Percentiles rank a stretch among this genome's conserved stretches.
Evolutionary conservation across 2,113 vertebrate genomes (phyloP).

Genomic region (Phainopepla nitens): DNA sequence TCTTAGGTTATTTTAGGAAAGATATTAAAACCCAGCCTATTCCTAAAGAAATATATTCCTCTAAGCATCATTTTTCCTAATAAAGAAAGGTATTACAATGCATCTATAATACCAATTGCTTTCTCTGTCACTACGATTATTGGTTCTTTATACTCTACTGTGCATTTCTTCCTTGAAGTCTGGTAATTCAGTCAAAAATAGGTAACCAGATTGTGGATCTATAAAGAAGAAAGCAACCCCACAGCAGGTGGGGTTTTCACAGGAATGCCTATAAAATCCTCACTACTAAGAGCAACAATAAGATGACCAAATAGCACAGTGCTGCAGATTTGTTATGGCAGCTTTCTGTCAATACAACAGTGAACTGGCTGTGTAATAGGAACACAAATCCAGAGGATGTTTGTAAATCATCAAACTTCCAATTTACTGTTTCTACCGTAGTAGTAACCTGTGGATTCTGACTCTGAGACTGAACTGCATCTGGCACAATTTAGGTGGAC

Average conservation of each 20-base stretch:
- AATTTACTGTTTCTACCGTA: not conserved
- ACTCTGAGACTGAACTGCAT: not conserved
- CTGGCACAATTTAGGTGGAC: not conserved
- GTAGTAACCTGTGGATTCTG: not conserved
- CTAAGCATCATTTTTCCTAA: not conserved
- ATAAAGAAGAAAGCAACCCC: slow-evolving; percentile 21
- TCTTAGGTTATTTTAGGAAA: not conserved
- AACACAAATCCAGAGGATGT: not conserved
- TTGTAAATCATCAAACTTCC: not conserved
- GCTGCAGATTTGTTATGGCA: not conserved
- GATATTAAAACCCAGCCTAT: not conserved
- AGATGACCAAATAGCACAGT: not conserved
- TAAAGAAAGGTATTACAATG: slow-evolving; percentile 1
- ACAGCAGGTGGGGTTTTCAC: slow-evolving; percentile 46
- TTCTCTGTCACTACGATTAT: slow-evolving; percentile 1
- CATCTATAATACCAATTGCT: not conserved
- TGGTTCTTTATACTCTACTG: not conserved
- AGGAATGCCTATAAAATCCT: slow-evolving; percentile 41
- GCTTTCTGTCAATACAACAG: not conserved
- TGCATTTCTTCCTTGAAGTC: slow-evolving; percentile 42
- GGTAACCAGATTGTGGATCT: not conserved
- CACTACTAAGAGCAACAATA: slow-evolving; percentile 26
- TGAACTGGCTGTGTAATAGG: not conserved
- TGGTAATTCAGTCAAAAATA: slow-evolving; percentile 7
- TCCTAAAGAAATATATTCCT: not conserved